Base-by-base conservation (phyloP, 2,113 vertebrate genomes). In the Psittacara wagleri region DNA sequence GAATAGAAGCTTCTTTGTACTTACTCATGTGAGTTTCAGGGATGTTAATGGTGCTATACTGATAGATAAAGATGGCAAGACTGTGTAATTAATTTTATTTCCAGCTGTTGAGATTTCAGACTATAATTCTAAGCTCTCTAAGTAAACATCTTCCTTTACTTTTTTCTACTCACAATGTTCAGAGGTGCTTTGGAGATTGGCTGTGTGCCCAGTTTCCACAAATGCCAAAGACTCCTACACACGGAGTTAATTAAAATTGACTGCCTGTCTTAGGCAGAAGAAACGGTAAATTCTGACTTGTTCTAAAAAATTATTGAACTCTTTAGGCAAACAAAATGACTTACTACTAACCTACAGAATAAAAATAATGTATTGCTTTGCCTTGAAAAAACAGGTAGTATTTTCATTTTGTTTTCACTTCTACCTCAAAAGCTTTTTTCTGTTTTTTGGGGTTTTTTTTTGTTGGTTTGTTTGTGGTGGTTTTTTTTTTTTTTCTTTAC, bases 211-310 rank as follows among this genome's bases (percentile, higher is more conserved):
- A 92, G 95, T 95, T 97, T 98, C 92, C 88, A 97, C 94, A 97
- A 97, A 97, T 96, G 96, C 96, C 97, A 97, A 93, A 96, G 80
- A 88, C 78, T 98, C 90, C 88, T 96, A 89, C 92, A 95, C 72
- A 91, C 39, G 59, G 82, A 98, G 97, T 98, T 98, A 98, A 98
- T 98, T 98, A 98, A 98, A 98, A 98, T 97, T 98, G 98, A 98
- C 97, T 98, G 97, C 96, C 98, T 97, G 97, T 98, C 97, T 97
- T 96, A 97, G 83, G 79, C 80, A 97, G 94, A 98, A 96, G 96
- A 97, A 98, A 95, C 86, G 55, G 70, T 96, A 94, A 91, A 97
- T 96, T 97, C 94, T 17, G 35, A 35, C 92, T 97, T 96, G 72
- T 97, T 97, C 92, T 94, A 85, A 97, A 96, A 96, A 97, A 80